Conservation (phyloP, 2,113 vertebrate species). For the Amphiprion percula region DNA sequence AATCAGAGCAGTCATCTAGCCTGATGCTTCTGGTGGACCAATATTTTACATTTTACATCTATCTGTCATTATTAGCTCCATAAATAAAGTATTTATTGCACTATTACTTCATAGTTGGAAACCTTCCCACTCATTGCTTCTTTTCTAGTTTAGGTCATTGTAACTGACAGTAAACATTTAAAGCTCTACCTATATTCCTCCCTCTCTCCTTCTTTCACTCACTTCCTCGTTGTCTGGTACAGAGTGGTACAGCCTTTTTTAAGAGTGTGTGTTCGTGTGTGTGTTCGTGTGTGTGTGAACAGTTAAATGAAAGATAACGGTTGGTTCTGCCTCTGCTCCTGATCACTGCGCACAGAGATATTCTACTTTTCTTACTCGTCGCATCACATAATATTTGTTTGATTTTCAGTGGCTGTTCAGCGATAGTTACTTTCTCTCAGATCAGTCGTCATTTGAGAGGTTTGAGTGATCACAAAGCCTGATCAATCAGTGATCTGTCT, state of each 20-base stretch:
- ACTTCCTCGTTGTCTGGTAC: constrained; percentile 57
- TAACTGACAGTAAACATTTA: not conserved
- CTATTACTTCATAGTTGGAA: not conserved
- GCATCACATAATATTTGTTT: not conserved
- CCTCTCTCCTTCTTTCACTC: not conserved
- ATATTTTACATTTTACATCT: not conserved
- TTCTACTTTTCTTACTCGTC: not conserved
- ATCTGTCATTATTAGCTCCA: not conserved
- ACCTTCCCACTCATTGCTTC: too few relatives aligned
- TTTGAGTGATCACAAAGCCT: too few relatives aligned
- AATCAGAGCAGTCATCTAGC: not conserved
- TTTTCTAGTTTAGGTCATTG: not conserved
- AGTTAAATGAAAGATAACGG: constrained; percentile 57
- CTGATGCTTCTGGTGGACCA: not conserved
- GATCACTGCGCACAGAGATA: constrained; percentile 1
- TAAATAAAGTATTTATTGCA: not conserved
- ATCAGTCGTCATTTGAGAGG: not conserved
- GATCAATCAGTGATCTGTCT: not conserved
- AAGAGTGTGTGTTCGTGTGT: constrained; percentile 30
- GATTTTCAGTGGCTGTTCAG: not conserved
- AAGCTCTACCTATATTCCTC: not conserved
- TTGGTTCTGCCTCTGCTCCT: constrained; percentile 63
- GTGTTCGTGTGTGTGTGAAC: constrained; percentile 8
- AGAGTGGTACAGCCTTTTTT: constrained; percentile 62
- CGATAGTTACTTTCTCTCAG: not conserved